These are phyloP conservation scores for Megaptera novaeangliae DNA, from an alignment of 2,113 vertebrate species.

Conservation along the genomic window DNA sequence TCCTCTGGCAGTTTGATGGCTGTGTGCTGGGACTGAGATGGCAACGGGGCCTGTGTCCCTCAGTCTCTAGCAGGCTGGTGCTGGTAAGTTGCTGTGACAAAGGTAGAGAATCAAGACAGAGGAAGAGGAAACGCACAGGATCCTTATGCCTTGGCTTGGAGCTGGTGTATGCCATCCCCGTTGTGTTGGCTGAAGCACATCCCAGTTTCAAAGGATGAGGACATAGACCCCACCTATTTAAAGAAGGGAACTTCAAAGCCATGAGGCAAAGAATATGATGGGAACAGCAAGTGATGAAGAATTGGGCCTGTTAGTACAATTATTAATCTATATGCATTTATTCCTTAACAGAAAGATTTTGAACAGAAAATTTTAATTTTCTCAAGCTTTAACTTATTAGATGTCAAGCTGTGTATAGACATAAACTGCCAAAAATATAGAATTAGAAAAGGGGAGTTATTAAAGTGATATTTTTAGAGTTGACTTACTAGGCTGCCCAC, in stretches of 20 bases:
- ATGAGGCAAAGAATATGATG: background rate
- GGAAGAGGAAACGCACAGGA: background rate
- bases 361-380: background rate
- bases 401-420: background rate
- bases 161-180: fast-evolving
- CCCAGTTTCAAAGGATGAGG: background rate
- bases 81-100: background rate
- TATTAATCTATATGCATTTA: background rate
- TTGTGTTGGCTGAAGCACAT: background rate
- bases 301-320: background rate
- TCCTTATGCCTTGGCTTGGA: background rate
- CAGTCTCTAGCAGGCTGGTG: too few relatives aligned
- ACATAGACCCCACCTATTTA: background rate
- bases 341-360: background rate
- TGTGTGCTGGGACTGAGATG: background rate
- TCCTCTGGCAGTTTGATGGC: fast-evolving
- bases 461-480: background rate
- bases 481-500: background rate
- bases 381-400: background rate
- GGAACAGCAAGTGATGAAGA: background rate
- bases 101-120: background rate
- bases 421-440: background rate
- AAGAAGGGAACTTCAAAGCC: background rate
- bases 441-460: background rate
- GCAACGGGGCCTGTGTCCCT: background rate